Conservation (phyloP, 2,113 vertebrate genomes). For the Pygoscelis adeliae region DNA sequence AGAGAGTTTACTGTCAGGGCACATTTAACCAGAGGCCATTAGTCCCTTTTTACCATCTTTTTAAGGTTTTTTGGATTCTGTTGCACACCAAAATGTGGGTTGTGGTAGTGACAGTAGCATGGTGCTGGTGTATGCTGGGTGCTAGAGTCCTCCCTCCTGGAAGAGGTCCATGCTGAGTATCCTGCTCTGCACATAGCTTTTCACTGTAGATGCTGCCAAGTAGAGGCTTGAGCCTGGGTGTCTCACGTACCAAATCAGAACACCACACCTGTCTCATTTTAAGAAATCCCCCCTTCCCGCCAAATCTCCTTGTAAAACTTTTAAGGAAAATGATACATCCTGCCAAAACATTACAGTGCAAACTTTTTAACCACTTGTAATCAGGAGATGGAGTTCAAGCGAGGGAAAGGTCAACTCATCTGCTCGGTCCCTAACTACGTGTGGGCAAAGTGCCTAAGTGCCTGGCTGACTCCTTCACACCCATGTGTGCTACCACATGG, state of each 20-base stretch:
- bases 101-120: background rate
- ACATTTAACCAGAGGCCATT: background rate
- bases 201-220: background rate
- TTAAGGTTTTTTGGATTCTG: background rate
- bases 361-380: background rate
- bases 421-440: background rate
- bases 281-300: background rate
- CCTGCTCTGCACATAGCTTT: background rate
- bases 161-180: accelerated
- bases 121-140: background rate
- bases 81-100: background rate
- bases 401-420: background rate
- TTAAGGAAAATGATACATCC: background rate
- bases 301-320: background rate
- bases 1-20: background rate
- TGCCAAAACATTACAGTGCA: background rate
- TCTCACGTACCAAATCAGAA: background rate
- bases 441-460: background rate
- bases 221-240: background rate
- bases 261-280: background rate
- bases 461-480: background rate
- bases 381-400: background rate
- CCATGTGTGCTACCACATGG: background rate
- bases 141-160: background rate
- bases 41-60: background rate